Evolutionary conservation across 1,140 invertebrate species (phyloP).

Genomic region (Hyles vespertilio): DNA sequence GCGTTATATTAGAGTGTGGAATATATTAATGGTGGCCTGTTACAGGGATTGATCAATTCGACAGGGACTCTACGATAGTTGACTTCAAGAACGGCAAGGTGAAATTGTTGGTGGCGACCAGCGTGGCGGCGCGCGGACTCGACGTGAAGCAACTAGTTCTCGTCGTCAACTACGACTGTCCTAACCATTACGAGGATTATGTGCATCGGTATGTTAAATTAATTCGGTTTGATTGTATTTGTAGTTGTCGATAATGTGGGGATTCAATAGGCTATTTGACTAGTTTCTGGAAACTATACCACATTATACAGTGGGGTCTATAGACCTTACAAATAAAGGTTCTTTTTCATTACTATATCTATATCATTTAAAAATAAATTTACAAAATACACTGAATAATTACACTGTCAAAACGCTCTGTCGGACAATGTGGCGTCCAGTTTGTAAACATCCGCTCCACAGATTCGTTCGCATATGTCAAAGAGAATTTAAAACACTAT

Average conservation of each 20-base stretch:
- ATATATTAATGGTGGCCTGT: slow-evolving; percentile 63
- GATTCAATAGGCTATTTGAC: too few species aligned
- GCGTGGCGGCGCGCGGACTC: slow-evolving; percentile 96
- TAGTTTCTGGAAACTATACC: too few species aligned
- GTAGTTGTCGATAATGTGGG: not conserved
- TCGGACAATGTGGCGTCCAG: too few species aligned
- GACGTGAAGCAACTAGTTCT: slow-evolving; percentile 99
- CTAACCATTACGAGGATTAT: slow-evolving; percentile 99
- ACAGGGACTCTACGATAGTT: slow-evolving; percentile 97
- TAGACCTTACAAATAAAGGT: too few species aligned
- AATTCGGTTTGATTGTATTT: not conserved
- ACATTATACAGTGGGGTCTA: too few species aligned
- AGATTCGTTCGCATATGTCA: too few species aligned
- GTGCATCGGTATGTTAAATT: slow-evolving; percentile 83
- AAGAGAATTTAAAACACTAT: too few species aligned
- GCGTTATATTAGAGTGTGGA: slow-evolving; percentile 30
- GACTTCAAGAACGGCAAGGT: slow-evolving; percentile 98
- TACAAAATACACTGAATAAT: too few species aligned
- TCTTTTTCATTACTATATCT: too few species aligned
- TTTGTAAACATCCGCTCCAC: too few species aligned
- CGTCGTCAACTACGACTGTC: slow-evolving; percentile 99
- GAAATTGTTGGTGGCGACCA: slow-evolving; percentile 92
- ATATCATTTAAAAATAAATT: too few species aligned
- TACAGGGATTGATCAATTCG: slow-evolving; percentile 96
- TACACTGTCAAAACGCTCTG: too few species aligned